Conservation (phyloP, 2,888 invertebrate species). For the Acrobeloides nanus region DNA sequence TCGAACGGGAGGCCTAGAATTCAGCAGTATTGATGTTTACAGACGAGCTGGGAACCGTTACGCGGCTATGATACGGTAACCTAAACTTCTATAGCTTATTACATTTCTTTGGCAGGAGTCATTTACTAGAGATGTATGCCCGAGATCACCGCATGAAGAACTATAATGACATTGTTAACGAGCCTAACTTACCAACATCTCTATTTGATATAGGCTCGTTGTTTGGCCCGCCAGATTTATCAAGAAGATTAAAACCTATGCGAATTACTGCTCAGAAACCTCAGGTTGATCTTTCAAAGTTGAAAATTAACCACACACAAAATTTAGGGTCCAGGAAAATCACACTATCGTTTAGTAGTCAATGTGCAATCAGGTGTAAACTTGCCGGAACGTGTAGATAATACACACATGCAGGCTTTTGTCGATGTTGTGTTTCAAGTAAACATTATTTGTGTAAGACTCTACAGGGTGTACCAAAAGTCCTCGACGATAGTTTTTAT, state of each 20-base stretch:
- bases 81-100: background rate
- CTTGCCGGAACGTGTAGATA: slow-evolving; percentile 32
- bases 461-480: too few species aligned
- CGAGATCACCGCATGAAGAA: slow-evolving; percentile 59
- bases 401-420: slow-evolving; percentile 19
- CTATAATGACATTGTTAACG: slow-evolving; percentile 68
- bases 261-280: too few species aligned
- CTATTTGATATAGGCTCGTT: slow-evolving; percentile 35
- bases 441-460: too few species aligned
- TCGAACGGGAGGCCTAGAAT: too few species aligned
- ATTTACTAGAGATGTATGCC: slow-evolving; percentile 62
- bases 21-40: slow-evolving; percentile 19
- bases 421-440: slow-evolving; percentile 20
- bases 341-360: slow-evolving; percentile 25
- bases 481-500: too few species aligned
- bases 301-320: too few species aligned
- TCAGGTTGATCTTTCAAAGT: too few species aligned
- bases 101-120: slow-evolving; percentile 61
- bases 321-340: slow-evolving; percentile 9
- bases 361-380: slow-evolving; percentile 46
- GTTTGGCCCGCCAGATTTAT: slow-evolving; percentile 40
- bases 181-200: slow-evolving; percentile 65
- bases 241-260: slow-evolving; percentile 47
- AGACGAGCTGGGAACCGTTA: slow-evolving; percentile 14
- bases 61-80: slow-evolving; percentile 23